phyloP scores from a whole-genome alignment of 2,888 invertebrate genomes.

The Ecliptopera silaceata region DNA sequence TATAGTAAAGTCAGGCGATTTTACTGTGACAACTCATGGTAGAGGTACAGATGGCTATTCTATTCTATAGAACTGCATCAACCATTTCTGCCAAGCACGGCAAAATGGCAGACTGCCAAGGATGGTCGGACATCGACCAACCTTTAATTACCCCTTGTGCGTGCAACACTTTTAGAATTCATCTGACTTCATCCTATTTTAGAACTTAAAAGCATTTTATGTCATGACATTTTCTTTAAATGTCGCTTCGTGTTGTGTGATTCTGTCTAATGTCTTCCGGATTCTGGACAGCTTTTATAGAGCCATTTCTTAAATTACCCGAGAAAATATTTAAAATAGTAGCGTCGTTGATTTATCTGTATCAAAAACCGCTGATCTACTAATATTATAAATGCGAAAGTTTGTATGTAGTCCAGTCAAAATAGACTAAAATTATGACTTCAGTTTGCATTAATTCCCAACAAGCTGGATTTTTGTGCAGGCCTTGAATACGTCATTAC shows the following conservation, averaged over 20 bases:
- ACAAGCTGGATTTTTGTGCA: no score
- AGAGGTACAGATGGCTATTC: no score
- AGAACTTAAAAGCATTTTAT: conserved; percentile 59
- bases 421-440: no score
- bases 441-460: no score
- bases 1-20: no score
- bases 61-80: conserved; percentile 20
- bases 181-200: conserved; percentile 54
- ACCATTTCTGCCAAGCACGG: conserved; percentile 52
- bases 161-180: conserved; percentile 43
- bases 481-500: no score
- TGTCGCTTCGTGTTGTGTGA: conserved; percentile 18
- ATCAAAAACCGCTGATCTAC: no score
- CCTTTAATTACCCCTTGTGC: conserved; percentile 57
- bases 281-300: conserved; percentile 13
- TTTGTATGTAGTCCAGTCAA: no score
- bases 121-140: conserved; percentile 68
- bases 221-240: conserved; percentile 37
- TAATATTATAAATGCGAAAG: no score
- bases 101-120: conserved; percentile 66
- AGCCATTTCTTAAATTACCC: conserved; percentile 3
- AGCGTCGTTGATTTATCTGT: not conserved
- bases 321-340: not conserved
- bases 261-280: conserved; percentile 17
- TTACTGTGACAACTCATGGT: no score